Percentiles rank a stretch among this genome's conserved stretches.
Evolutionary conservation across 2,113 vertebrate genomes (phyloP).

Genomic region (Camelus bactrianus): DNA sequence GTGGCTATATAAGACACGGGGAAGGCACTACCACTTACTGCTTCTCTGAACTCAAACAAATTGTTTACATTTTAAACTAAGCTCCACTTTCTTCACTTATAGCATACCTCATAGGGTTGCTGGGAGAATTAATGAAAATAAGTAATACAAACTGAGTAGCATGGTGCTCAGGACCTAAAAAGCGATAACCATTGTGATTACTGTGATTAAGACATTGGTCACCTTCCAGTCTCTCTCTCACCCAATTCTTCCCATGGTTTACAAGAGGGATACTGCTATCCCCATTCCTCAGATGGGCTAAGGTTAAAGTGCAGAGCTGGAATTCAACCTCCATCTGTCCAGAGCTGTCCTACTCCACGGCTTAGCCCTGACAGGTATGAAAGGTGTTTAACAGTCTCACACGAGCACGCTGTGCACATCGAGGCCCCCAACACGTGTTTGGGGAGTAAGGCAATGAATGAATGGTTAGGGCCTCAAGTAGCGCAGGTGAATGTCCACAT

Average conservation of each 20-base stretch:
- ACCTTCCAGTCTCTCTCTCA: not conserved
- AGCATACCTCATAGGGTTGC: not conserved
- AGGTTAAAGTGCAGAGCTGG: not conserved
- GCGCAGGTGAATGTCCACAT: not conserved
- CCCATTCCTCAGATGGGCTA: not conserved
- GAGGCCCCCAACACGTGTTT: fast-evolving
- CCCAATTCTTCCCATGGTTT: not conserved
- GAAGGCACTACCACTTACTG: not conserved
- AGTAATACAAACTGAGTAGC: not conserved
- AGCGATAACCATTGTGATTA: not conserved
- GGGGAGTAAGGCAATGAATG: not conserved
- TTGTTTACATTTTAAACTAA: not conserved
- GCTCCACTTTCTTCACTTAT: not conserved
- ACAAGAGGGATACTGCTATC: not conserved
- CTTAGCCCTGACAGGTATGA: too few relatives aligned
- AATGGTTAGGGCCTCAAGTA: not conserved
- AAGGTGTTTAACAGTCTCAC: not conserved
- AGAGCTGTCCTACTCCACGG: not conserved
- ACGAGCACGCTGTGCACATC: not conserved
- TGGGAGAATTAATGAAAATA: not conserved
- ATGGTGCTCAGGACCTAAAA: not conserved
- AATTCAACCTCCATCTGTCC: not conserved
- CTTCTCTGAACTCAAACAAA: not conserved
- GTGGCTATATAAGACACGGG: not conserved
- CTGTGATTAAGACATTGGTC: not conserved